Conservation (phyloP, 2,113 vertebrate genomes). For the Halichoerus grypus region DNA sequence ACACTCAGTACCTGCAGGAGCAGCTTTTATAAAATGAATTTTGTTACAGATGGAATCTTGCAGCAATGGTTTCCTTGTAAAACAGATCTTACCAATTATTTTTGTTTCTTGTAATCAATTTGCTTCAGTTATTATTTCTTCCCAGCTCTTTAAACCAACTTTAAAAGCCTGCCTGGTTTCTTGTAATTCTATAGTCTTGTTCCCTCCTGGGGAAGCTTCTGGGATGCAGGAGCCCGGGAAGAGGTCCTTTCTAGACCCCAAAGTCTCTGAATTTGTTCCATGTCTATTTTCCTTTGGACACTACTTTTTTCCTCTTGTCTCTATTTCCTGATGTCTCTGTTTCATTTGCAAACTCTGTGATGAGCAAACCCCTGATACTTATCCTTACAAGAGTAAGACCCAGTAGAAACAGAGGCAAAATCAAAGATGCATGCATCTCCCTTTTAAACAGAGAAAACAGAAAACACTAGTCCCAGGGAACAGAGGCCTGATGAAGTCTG, state of each 20-base stretch:
- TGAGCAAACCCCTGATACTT: not conserved
- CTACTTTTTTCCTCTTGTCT: not conserved
- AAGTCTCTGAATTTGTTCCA: not conserved
- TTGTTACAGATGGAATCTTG: not conserved
- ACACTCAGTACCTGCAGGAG: too few relatives aligned
- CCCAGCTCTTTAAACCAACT: not conserved
- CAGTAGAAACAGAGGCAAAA: not conserved
- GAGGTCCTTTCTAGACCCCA: not conserved
- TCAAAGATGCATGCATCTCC: conserved; percentile 3
- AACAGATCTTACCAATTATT: not conserved
- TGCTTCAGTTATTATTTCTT: not conserved
- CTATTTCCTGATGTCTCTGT: not conserved
- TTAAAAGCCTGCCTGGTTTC: not conserved
- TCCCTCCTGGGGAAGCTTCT: not conserved
- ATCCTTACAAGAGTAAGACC: not conserved
- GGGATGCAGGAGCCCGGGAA: not conserved
- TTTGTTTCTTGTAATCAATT: not conserved
- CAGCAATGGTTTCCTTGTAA: not conserved
- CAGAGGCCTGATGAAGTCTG: conserved; percentile 51
- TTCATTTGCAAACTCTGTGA: not conserved
- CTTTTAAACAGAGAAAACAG: conserved; percentile 59
- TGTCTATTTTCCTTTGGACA: not conserved
- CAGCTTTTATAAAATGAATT: not conserved
- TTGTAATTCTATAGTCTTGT: not conserved
- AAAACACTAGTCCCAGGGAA: conserved; percentile 68